Evolutionary conservation across 2,797 vertebrate genomes (phyloP), one percentile per base, ranked within the genome.

Genomic region (Champsocephalus gunnari): DNA sequence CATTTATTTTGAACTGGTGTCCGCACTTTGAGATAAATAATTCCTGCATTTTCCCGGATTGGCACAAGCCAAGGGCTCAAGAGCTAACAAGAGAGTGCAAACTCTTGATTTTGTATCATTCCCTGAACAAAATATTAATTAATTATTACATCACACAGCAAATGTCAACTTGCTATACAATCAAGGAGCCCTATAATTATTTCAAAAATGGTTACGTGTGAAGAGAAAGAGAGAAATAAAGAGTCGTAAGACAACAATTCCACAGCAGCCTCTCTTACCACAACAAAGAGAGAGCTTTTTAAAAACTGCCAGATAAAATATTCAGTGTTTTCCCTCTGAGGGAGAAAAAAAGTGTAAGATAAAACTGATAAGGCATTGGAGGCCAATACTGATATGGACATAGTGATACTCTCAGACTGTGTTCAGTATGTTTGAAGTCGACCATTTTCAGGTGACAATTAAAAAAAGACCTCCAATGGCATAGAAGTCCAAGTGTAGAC

Each of bases 211-310:
- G 45, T 12, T 13, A 38, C 34, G 8, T 38, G 34, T 2, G 8
- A 9, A 41, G 19, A 14, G 28, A n/a, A 28, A 72, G 41, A 38
- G 12, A 54, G 21, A 28, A 28, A 28, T 28, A 5, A 38, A 38
- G 34, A 28, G 28, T 34, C 34, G 28, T 56, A 32, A 56, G 12
- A 45, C 57, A 81, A 56, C 75, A 82, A 70, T 47, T 66, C 67
- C 57, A 66, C 71, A 77, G 75, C 71, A 81, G 34, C 63, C 44
- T 75, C 53, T 79, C 34, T 28, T 41, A 63, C 51, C 21, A 14
- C 59, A 85, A 79, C 66, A 73, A 80, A 82, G 64, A 81, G 55
- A 55, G 67, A 12, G 47, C 54, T 77, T 58, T 77, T 75, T 68
- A 80, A 72, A 72, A 73, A 77, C 3, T 34, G 55, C 34, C 16